Conservation (phyloP, 2,113 vertebrate genomes). For the Otus sunia region DNA sequence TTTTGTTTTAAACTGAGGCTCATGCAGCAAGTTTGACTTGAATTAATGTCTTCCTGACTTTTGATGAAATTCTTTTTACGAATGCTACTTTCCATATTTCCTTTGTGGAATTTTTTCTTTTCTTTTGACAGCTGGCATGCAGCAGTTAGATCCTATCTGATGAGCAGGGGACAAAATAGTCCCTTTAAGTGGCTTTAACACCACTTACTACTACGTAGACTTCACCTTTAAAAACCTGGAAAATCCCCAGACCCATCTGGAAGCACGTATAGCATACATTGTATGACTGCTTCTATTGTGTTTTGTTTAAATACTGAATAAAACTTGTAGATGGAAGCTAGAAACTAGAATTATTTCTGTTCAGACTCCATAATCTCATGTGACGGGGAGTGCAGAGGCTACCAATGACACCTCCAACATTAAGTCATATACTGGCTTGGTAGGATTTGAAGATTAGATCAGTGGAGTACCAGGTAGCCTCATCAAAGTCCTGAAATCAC, state of each 20-base stretch:
- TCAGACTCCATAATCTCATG: background rate
- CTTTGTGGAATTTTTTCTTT: background rate
- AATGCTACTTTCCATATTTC: background rate
- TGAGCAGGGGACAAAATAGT: background rate
- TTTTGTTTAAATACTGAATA: background rate
- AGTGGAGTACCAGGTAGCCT: background rate
- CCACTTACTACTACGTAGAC: background rate
- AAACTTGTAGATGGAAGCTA: background rate
- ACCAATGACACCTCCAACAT: background rate
- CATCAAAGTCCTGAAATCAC: background rate
- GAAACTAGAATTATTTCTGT: background rate
- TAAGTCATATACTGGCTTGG: background rate
- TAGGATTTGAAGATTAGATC: background rate
- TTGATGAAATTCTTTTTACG: background rate
- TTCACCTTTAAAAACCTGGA: background rate
- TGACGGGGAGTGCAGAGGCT: background rate
- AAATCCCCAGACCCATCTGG: background rate
- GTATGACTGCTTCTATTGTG: background rate
- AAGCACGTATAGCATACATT: fast-evolving
- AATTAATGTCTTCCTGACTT: background rate
- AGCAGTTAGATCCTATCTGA: background rate
- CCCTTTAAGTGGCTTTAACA: background rate
- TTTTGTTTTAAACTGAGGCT: background rate
- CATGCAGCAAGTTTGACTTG: background rate
- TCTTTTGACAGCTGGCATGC: background rate